phyloP scores from a whole-genome alignment of 92 coral and sea anemone genomes.

The Montipora capitata region DNA sequence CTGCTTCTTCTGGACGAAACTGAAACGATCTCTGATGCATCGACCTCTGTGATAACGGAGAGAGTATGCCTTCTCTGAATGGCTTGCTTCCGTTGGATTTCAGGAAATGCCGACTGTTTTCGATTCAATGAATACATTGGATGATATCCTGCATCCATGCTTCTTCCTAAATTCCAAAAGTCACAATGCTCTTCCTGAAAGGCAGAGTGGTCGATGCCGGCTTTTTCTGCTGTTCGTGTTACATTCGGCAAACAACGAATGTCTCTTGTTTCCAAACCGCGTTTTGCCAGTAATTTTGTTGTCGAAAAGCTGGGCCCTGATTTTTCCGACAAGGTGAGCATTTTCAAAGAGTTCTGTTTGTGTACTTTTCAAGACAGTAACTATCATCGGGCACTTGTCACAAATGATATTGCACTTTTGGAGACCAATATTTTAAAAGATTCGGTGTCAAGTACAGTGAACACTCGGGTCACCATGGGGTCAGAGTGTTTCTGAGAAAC shows the following conservation, averaged over 20 bases:
- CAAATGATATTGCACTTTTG: not conserved
- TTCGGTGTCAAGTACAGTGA: not conserved
- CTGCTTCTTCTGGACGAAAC: not conserved
- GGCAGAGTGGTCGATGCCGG: not conserved
- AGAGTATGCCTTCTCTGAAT: slow-evolving; percentile 4
- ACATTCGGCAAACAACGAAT: not conserved
- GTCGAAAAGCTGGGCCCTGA: not conserved
- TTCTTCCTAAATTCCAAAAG: not conserved
- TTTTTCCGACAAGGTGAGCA: not conserved
- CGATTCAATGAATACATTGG: not conserved
- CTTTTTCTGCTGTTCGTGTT: not conserved
- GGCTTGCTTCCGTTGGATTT: not conserved
- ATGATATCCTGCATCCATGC: not conserved
- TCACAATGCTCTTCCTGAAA: not conserved
- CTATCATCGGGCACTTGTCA: too few relatives aligned
- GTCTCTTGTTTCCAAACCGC: not conserved
- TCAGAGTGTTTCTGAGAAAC: not conserved
- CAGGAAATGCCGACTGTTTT: slow-evolving; percentile 2
- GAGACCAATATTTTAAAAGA: not conserved
- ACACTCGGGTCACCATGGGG: not conserved
- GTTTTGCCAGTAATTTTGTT: slow-evolving; percentile 6
- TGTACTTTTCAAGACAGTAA: too few relatives aligned
- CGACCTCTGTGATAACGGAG: slow-evolving; percentile 10
- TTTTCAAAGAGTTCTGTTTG: not conserved
- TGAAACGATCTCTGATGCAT: not conserved